Evolutionary conservation across 2,797 vertebrate species (phyloP), one percentile per base, ranked within the genome.

Genomic region (Tapera naevia): DNA sequence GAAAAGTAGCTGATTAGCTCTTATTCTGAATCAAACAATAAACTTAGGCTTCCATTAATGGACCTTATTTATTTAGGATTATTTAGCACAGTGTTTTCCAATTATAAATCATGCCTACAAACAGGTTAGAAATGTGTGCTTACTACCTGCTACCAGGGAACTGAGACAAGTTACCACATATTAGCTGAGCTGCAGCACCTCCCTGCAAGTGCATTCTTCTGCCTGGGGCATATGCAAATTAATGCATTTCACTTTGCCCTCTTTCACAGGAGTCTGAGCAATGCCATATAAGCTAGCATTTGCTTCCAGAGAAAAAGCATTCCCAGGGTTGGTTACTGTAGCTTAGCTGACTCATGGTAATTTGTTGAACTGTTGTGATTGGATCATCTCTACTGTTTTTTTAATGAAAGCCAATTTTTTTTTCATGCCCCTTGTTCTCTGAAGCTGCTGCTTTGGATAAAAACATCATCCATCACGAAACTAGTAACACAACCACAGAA

Each of bases 321-420:
- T 46, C 54, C 41, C 73, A 83, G n/a, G 53, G 46, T 86, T 12
- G 70, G 69, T 51, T 79, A 48, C 88, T 62, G 72, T 58, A 69
- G 32, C 58, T 92, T 54, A 86, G 86, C 89, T 93, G 93, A 95
- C 83, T 95, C 96, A 93, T 41, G 62, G 43, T 86, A 71, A 91
- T 66, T 93, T 93, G 82, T 71, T 84, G 62, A 88, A 83, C 70
- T 51, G 24, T 30, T 86, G 66, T 88, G 80, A 94, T 72, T 91
- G 84, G 86, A 84, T 89, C 37, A 81, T 81, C 54, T 69, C 70
- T 72, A 50, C 64, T 27, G 3, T 85, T 84, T 46, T 60, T 74
- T 62, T 81, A 85, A 92, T 89, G 89, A 86, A 88, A 90, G 48
- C 1, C 3, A 24, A 2, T 54, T 80, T 45, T 74, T 89, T 67